These are phyloP conservation scores for Hyalella azteca DNA, from an alignment of 2,888 invertebrate genomes.

Conservation along the genomic window DNA sequence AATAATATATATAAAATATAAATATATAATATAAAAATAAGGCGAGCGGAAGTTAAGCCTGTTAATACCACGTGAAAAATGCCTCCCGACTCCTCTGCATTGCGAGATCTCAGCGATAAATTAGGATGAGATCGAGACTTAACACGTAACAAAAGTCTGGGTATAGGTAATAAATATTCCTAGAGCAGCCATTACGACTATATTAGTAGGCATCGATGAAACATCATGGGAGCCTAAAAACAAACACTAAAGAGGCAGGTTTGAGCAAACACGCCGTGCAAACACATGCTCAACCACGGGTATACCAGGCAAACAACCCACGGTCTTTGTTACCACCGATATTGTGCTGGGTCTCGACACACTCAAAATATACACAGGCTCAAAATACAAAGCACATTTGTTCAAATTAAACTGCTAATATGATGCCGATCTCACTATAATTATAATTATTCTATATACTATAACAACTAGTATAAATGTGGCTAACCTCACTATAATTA, in stretches of 20 bases:
- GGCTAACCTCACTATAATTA: too few species aligned
- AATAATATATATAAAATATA: too few species aligned
- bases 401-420: too few species aligned
- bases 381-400: too few species aligned
- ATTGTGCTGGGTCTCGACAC: too few species aligned
- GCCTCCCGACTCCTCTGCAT: not conserved
- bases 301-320: not conserved
- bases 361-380: too few species aligned
- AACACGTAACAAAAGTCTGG: not conserved
- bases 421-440: too few species aligned
- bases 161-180: slow-evolving; percentile 1
- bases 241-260: not conserved
- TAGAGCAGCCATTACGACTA: slow-evolving; percentile 8
- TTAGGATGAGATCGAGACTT: not conserved
- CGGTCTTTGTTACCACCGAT: too few species aligned
- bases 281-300: not conserved
- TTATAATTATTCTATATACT: too few species aligned
- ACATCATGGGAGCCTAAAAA: not conserved
- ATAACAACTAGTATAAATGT: too few species aligned
- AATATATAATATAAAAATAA: too few species aligned
- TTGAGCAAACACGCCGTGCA: not conserved
- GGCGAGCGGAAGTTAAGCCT: too few species aligned
- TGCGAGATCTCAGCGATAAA: not conserved
- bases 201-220: slow-evolving; percentile 1
- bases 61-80: not conserved